Evolutionary conservation across 92 coral and sea anemone species (phyloP).

Genomic region (Porites rus): DNA sequence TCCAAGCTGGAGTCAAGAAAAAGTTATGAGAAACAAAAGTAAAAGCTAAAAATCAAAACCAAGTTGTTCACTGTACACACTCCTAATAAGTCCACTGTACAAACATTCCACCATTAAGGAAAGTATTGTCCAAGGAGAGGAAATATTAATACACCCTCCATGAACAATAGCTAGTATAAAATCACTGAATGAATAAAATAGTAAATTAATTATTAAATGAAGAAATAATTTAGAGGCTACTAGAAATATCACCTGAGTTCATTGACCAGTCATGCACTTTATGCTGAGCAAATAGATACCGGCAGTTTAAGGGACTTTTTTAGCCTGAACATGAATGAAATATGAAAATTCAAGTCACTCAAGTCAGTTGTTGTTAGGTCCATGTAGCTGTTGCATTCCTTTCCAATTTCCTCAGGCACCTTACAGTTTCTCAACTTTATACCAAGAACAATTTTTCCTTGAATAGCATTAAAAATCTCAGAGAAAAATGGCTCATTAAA

Average conservation of each 20-base stretch:
- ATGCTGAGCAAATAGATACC: conserved; percentile 61
- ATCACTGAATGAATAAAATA: too few species aligned
- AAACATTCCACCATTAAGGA: too few species aligned
- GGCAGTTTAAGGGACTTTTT: conserved; percentile 62
- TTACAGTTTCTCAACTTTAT: conserved; percentile 48
- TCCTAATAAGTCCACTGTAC: too few species aligned
- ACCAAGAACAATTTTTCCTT: conserved; percentile 48
- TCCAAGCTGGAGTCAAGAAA: too few species aligned
- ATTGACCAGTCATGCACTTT: not conserved
- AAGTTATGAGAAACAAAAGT: too few species aligned
- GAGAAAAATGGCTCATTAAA: conserved; percentile 27
- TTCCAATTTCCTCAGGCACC: conserved; percentile 40
- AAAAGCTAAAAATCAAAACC: too few species aligned
- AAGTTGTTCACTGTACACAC: too few species aligned
- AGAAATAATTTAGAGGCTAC: too few species aligned
- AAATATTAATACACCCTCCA: too few species aligned
- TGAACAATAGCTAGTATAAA: too few species aligned
- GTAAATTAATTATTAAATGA: too few species aligned
- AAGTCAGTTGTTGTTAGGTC: conserved; percentile 59
- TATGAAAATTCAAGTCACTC: conserved; percentile 56
- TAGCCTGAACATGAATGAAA: conserved; percentile 44
- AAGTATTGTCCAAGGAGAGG: too few species aligned
- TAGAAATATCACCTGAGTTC: not conserved
- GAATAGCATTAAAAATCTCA: not conserved
- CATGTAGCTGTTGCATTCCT: conserved; percentile 18